Percentiles rank a stretch among this genome's conserved stretches.
These are phyloP conservation scores for Forbesichthys papilliferus DNA, from an alignment of 2,113 vertebrate genomes.

Conservation along the genomic window DNA sequence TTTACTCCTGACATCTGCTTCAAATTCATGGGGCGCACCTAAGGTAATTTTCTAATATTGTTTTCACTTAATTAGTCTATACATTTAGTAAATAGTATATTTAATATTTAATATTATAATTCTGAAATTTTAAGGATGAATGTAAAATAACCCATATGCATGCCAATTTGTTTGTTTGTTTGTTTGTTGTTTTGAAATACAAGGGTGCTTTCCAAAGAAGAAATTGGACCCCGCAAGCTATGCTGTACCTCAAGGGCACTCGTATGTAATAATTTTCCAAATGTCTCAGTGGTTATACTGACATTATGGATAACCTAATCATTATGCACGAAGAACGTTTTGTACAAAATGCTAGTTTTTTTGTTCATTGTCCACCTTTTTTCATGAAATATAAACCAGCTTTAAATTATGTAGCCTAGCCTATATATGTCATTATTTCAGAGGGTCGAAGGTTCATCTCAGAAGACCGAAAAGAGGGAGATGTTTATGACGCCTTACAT, in stretches of 20 bases:
- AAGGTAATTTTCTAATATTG: constrained; percentile 75
- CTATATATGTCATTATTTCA: constrained; percentile 54
- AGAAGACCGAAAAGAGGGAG: constrained; percentile 83
- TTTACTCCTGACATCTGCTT: constrained; percentile 76
- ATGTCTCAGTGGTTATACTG: background rate
- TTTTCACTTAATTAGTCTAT: background rate
- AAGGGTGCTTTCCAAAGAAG: constrained; percentile 85
- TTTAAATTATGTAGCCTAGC: background rate
- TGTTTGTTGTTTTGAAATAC: constrained; percentile 1
- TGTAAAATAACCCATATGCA: too few species aligned
- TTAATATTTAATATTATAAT: background rate
- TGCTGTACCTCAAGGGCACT: constrained; percentile 95
- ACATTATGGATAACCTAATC: background rate
- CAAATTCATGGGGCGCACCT: constrained; percentile 74
- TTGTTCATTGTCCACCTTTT: background rate
- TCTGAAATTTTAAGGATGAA: background rate
- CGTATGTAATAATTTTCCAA: constrained; percentile 78
- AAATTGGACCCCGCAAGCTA: constrained; percentile 97
- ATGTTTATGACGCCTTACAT: constrained; percentile 79
- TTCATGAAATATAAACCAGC: background rate
- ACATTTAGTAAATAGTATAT: background rate
- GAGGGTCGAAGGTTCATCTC: constrained; percentile 91
- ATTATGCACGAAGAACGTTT: background rate
- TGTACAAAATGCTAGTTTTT: background rate
- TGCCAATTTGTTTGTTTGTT: background rate